Base-by-base conservation (phyloP, 2,113 vertebrate genomes). In the Otolemur garnettii region DNA sequence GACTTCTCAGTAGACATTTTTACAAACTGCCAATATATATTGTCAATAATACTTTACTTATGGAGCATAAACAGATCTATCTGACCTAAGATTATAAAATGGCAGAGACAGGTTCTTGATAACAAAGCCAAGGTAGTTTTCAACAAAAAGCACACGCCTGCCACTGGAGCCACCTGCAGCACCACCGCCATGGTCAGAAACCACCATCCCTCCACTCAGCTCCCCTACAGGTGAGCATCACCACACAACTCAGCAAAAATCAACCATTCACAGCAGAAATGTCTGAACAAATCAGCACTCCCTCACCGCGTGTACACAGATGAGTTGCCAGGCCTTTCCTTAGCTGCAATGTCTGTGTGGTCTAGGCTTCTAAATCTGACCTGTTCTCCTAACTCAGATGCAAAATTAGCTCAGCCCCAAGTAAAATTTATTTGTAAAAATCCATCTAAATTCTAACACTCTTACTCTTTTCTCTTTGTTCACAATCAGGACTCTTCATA, bases 1-100 rank as follows among this genome's bases (percentile, higher is more conserved):
- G 18, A 87, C 78, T 72, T 81, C 75, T 74, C 75, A 85, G 30
- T 24, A 60, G 35, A 85, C n/a, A 84, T 68, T 62, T 75, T 78
- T 55, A 60, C 38, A n/a, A 26, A n/a, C 24, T 78, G 59, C 38
- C 55, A 91, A 53, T 75, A 50, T 75, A 90, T 86, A 88, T 3
- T 53, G 8, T 50, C 35, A 62, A 62, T 10, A 55, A 38, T n/a
- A 64, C 92, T 92, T 96, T 53, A 77, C 21, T 38, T 79, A 50
- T 4, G 21, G 33, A 38, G 15, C 75, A 15, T 35, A 90, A 96
- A 92, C 55, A 3, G 30, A 60, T 9, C 42, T 17, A 17, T 75
- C 62, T 55, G 64, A 64, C 15, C 74, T 92, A 80, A 62, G 64
- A 14, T 80, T 53, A 87, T 71, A 72, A 92, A 95, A 87, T n/a